Evolutionary conservation across 2,797 vertebrate genomes (phyloP), one percentile per base, ranked within the genome.

Genomic region (Limosa lapponica): DNA sequence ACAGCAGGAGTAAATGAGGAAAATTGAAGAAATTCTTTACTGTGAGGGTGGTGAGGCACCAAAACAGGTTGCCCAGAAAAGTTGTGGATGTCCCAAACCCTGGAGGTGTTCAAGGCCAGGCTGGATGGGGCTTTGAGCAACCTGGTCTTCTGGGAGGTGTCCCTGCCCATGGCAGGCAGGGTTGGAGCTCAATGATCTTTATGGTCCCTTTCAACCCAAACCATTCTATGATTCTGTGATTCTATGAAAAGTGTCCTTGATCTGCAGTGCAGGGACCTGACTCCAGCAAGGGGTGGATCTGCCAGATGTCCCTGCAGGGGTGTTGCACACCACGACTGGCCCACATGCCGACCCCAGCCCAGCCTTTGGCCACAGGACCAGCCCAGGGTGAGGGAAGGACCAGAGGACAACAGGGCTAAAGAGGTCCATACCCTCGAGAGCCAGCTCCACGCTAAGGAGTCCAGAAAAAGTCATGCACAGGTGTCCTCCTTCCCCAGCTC

Each of bases 331-430:
- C n/a, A 54, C 1, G 6, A 66, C 23, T 20, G 78, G 48, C 39
- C 24, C 43, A 64, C 18, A 57, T 0, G 1, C 11, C 6, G 3
- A 5, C 12, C 10, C 10, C 4, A 82, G 54, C 30, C n/a, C 8
- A 16, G 44, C 12, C 20, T 69, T 70, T 48, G 37, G 25, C 34
- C 49, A 65, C 15, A 80, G 39, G 32, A 59, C 44, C 51, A 13
- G 27, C 10, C 25, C 39, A 64, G 22, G 19, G 25, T 25, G 24
- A 75, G 27, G 37, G 34, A 84, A 67, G 25, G 43, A 61, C 52
- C 46, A 72, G 23, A 34, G 44, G 24, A 54, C 8, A 44, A 13
- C 7, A 23, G n/a, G 37, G 8, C 16, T 28, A 30, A 55, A 24
- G 30, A 64, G 24, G 5, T 5, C 19, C 8, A 13, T 54, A 32